Percentiles rank a stretch among this genome's conserved stretches.
Conservation (phyloP, 2,113 vertebrate genomes). For the Raphicerus campestris region DNA sequence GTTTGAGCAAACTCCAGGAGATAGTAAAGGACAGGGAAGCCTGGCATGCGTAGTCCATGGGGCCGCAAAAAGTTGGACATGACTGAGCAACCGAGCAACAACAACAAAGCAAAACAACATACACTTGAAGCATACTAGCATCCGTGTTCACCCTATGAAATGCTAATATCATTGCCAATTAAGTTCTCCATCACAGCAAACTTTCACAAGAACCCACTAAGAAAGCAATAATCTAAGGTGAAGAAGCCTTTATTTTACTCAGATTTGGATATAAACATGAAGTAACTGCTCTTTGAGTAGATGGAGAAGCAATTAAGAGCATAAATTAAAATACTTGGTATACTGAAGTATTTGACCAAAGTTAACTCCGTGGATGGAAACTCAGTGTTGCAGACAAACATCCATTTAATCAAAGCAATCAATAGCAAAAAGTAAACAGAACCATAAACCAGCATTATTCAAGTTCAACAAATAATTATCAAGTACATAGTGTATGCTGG, state of each 20-base stretch:
- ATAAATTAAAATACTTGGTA: background rate
- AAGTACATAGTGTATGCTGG: background rate
- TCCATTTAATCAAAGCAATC: background rate
- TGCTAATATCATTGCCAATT: background rate
- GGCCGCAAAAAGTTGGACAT: background rate
- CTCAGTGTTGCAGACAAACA: background rate
- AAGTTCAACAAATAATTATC: background rate
- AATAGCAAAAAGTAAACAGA: conserved; percentile 10
- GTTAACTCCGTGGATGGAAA: background rate
- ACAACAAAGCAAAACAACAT: background rate
- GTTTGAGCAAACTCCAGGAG: background rate
- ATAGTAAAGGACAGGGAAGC: background rate
- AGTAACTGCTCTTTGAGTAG: background rate
- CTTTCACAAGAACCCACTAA: background rate
- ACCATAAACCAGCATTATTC: background rate
- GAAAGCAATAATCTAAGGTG: background rate
- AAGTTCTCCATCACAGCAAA: background rate
- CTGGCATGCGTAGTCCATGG: background rate
- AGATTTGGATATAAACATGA: background rate
- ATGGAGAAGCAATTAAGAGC: background rate
- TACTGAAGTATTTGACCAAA: background rate
- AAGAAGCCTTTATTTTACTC: background rate
- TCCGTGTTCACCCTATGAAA: background rate
- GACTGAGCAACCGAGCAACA: background rate
- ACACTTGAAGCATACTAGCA: background rate